Conservation (phyloP, 2,888 invertebrate species). For the Eutolmus rufibarbis region DNA sequence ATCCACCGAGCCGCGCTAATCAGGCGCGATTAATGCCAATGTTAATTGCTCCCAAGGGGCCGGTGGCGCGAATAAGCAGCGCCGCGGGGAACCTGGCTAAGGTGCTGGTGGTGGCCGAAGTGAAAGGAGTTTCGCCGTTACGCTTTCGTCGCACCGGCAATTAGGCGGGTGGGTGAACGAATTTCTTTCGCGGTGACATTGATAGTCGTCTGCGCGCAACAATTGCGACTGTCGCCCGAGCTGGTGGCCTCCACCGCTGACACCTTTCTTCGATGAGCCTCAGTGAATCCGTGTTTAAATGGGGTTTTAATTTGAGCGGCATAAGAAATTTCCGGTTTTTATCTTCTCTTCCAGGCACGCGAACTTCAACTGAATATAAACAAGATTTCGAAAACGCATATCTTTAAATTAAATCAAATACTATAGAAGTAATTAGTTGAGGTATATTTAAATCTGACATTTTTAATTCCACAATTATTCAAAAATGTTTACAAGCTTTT, state of each 20-base stretch:
- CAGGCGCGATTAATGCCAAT: slow-evolving; percentile 18
- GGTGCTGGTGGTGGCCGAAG: background rate
- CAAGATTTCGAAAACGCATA: background rate
- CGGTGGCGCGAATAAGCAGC: background rate
- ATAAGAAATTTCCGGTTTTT: background rate
- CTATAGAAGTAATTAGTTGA: background rate
- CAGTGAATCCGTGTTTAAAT: background rate
- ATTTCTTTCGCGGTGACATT: background rate
- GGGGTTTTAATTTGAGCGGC: background rate
- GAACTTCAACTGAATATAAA: background rate
- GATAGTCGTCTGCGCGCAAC: background rate
- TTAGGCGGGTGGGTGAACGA: background rate
- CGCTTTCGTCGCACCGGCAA: background rate
- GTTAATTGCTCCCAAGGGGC: background rate
- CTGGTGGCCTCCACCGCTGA: background rate
- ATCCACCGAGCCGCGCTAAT: background rate
- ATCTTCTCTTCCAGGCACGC: background rate
- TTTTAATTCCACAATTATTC: background rate
- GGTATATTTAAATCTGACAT: background rate
- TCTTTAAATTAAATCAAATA: background rate
- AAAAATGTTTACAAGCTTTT: background rate
- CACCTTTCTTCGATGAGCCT: background rate
- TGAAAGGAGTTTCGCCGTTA: slow-evolving; percentile 3
- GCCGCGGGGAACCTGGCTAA: background rate
- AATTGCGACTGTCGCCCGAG: background rate